A percentile compares a stretch with the other conserved stretches of the same genome.
Evolutionary conservation across 2,888 invertebrate species (phyloP).

Genomic region (Agrochola lota): DNA sequence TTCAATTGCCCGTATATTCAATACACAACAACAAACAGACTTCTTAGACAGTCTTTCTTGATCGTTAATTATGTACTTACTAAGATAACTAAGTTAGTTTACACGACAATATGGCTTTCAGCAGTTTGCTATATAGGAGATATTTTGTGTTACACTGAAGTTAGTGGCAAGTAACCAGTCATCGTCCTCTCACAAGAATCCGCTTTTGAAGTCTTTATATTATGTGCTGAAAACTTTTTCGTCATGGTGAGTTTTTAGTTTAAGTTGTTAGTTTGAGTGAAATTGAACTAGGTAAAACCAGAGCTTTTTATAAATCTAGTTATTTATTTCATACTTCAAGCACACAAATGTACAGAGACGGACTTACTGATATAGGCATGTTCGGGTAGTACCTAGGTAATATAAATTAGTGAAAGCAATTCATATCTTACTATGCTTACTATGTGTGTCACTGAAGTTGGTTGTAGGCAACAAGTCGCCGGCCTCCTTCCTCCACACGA

Average conservation of each 20-base stretch:
- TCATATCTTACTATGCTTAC: conserved; percentile 75
- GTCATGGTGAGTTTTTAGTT: conserved; percentile 4
- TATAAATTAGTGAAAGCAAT: neutral
- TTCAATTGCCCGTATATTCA: neutral
- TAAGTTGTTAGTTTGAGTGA: neutral
- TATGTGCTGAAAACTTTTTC: conserved; percentile 14
- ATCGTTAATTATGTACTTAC: neutral
- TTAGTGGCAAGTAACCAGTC: conserved; percentile 11
- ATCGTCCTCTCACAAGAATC: neutral
- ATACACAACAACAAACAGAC: neutral
- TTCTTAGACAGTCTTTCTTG: neutral
- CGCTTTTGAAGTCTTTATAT: conserved; percentile 21
- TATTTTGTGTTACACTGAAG: conserved; percentile 6
- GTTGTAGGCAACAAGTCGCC: conserved; percentile 91
- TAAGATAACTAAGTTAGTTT: neutral
- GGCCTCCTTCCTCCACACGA: conserved; percentile 96
- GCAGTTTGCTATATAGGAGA: neutral
- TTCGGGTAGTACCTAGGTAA: neutral
- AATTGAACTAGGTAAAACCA: neutral
- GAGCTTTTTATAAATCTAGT: neutral
- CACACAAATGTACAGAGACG: neutral
- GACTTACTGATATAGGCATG: too few relatives aligned
- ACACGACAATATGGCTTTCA: too few relatives aligned
- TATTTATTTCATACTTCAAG: neutral
- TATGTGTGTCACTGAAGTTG: conserved; percentile 87